Evolutionary conservation across 2,797 vertebrate genomes (phyloP), one percentile per base, ranked within the genome.

Genomic region (Galago senegalensis): DNA sequence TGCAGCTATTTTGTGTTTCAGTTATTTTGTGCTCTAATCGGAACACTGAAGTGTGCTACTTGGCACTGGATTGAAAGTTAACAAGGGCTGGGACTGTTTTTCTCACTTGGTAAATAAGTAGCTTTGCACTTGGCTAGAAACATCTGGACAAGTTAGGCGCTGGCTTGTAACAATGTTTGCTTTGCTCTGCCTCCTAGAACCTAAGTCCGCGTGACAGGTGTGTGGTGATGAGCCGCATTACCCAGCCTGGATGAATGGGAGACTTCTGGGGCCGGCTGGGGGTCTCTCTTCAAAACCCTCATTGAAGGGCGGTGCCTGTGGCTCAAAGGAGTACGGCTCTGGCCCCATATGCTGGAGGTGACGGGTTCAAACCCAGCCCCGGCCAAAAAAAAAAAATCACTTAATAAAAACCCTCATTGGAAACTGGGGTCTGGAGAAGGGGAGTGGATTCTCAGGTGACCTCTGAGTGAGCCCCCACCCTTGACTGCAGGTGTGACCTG

Each of bases 211-310:
- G 0, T 7, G 77, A 46, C 56, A 69, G 18, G 29, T 2, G 0
- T 7, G 0, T 2, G 43, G n/a, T 1, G 1, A 0, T 0, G 31
- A 16, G n/a, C 0, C 3, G 0, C 0, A 18, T 40, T 1, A 2
- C 63, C 25, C 34, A 5, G 34, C 7, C 58, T 40, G 63, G 6
- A 21, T 3, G 18, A 43, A 2, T 2, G 11, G 7, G 92, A 34
- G 20, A 27, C 3, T 5, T 0, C 0, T 0, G 17, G 75, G 31
- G 4, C 21, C 3, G 25, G 4, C 29, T 9, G 12, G 23, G n/a
- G 31, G 20, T 29, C 61, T 29, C 67, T 25, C 10, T 14, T 83
- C n/a, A 12, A 20, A 25, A 34, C 5, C 5, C 27, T 25, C 1
- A 1, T 8, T 34, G 89, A 43, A 43, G 40, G 40, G 40, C 5